Percentiles rank a stretch among this genome's conserved stretches.
Evolutionary conservation across 2,797 vertebrate species (phyloP).

Genomic region (Schizothorax lantsangensis): DNA sequence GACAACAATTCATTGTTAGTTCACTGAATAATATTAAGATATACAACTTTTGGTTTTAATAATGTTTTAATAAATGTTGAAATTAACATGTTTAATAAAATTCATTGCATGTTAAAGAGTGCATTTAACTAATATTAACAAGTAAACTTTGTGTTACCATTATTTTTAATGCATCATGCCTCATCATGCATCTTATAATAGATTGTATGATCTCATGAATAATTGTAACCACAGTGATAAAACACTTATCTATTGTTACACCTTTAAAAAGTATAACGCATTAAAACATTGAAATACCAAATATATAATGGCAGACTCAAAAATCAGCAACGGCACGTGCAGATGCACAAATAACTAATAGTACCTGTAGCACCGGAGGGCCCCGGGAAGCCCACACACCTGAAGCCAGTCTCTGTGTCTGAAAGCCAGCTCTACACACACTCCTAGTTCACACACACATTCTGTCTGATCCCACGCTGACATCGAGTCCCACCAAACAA

Average conservation of each 20-base stretch:
- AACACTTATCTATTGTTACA: neutral
- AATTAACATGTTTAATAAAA: too few relatives aligned
- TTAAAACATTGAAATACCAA: neutral
- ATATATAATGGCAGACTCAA: neutral
- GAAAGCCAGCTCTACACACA: conserved; percentile 70
- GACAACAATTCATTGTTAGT: neutral
- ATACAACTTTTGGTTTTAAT: neutral
- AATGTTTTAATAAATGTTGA: too few relatives aligned
- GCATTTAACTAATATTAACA: too few relatives aligned
- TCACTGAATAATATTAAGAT: neutral
- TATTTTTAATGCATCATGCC: neutral
- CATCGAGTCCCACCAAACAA: conserved; percentile 70
- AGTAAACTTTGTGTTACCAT: neutral
- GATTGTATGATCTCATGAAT: neutral
- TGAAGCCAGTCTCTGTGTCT: conserved; percentile 69
- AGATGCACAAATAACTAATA: neutral
- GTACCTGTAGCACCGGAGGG: conserved; percentile 78
- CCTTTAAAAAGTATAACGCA: neutral
- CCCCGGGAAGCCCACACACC: conserved; percentile 77
- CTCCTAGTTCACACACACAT: conserved; percentile 69
- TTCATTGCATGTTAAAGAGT: too few relatives aligned
- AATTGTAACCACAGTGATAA: neutral
- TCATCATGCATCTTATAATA: neutral
- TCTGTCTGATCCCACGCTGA: conserved; percentile 68
- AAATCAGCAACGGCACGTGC: neutral